phyloP scores from a whole-genome alignment of 2,113 vertebrate genomes.

The Isurus oxyrinchus region DNA sequence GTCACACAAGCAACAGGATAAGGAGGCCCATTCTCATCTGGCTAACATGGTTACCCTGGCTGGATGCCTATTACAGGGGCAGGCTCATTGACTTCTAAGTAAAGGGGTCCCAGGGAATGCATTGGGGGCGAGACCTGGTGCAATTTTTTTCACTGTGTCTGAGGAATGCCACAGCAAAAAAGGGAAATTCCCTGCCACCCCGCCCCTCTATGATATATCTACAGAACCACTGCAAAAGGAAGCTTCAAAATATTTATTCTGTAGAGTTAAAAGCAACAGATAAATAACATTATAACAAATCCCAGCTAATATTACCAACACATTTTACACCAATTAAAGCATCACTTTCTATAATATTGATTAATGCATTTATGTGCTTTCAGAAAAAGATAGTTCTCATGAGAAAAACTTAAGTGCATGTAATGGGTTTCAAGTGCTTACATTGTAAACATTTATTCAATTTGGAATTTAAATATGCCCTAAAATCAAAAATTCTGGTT shows the following conservation, averaged over 20 bases:
- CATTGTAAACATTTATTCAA: slow-evolving; percentile 13
- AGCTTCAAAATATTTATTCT: not conserved
- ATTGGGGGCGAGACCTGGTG: not conserved
- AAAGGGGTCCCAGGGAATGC: not conserved
- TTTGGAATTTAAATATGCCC: slow-evolving; percentile 8
- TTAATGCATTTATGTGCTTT: slow-evolving; percentile 21
- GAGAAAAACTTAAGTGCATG: slow-evolving; percentile 21
- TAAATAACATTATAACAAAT: not conserved
- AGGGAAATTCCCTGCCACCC: not conserved
- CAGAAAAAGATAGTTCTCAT: slow-evolving; percentile 24
- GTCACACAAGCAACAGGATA: not conserved
- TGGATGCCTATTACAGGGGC: not conserved
- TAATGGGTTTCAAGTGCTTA: slow-evolving; percentile 26
- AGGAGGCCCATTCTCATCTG: not conserved
- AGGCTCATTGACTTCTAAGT: not conserved
- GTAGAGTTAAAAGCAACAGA: not conserved
- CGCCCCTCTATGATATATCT: not conserved
- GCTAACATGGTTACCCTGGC: not conserved
- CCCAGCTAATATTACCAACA: not conserved
- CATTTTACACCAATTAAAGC: slow-evolving; percentile 27
- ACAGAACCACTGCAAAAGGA: not conserved
- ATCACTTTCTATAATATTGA: not conserved
- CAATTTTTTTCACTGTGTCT: not conserved
- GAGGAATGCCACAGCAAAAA: not conserved
- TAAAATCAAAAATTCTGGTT: not conserved